Base-by-base conservation (phyloP, 2,888 invertebrate genomes). In the Lasius fuliginosus region DNA sequence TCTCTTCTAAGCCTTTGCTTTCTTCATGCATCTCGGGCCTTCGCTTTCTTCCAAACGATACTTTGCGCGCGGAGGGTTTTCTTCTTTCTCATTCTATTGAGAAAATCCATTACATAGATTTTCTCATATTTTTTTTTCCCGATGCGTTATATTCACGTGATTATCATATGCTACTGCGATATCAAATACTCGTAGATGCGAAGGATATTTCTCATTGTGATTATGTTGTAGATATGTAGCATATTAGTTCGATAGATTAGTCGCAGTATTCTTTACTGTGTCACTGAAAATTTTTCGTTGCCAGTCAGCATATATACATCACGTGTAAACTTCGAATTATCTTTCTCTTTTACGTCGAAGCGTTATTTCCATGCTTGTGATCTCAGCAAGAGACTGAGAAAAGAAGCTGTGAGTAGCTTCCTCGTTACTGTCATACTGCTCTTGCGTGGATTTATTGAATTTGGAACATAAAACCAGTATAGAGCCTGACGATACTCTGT, bases 401-500 rank as follows among this genome's bases (percentile, higher is more conserved):
- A 56, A 84, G 87, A 64, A 40, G 23, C 77, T 79, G 81, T 36
- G 27, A 23, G 49, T 81, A 82, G 73, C 74, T 67, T 75, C 64
- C 82, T 42, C 64, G 49, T 64, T 40, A 49, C 87, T 87, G 83
- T 86, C 69, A n/a, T 30, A 64, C 36, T 62, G 67, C 73, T 67
- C 11, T 18, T 86, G 85, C 81, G 46, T 88, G 75, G 82, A 87
- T 82, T 68, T 76, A 82, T 84, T 71, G 58, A 83, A 88, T 91
- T 89, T 90, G 46, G 83, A 90, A 90, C 85, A 15, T 42, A 91
- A 90, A 92, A 92, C 89, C 91, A 82, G 89, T 88, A 73, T 68
- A 81, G 53, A 53, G n/a, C 8, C 79, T 88, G 71, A 83, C 82
- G 79, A 73, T 81, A 30, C 33, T 11, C 15, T 82, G 53, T 62